Base-by-base conservation (phyloP, 2,113 vertebrate species). In the Triplophysa siluroides region DNA sequence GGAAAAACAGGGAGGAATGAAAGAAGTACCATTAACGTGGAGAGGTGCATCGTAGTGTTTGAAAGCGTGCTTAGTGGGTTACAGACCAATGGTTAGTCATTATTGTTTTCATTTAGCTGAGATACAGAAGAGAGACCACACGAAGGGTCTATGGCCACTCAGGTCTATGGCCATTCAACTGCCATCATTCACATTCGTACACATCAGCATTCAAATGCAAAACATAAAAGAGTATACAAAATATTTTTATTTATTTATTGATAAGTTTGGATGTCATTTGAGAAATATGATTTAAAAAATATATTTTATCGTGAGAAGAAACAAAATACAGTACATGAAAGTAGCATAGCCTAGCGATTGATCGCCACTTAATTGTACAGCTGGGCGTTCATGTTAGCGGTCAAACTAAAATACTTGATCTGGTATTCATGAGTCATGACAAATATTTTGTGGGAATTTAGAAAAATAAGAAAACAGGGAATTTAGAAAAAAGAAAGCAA, bases 1-100 rank as follows among this genome's bases (percentile, higher is more conserved):
- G 76, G 54, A 82, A 86, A 90, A 84, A 58, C 29, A 75, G 78
- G 89, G 89, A 84, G 84, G 86, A 86, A 78, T 85, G 70, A 86
- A 84, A 85, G 75, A 76, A 79, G 86, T 60, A 87, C 81, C 82
- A 86, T 86, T 88, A 88, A 86, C 60, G 85, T 84, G 62, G 83
- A 76, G 87, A 86, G 83, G 71, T 83, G 78, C 82, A 56, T 26
- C 78, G 76, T 75, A 82, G 90, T 80, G 74, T 85, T 83, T 83
- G 80, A 79, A 78, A 81, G 80, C 78, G 64, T 76, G 58, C 60
- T 78, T 78, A 88, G 85, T 77, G 70, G 61, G 75, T 74, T 69
- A 80, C 73, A 86, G 72, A 84, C 76, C 85, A 84, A 82, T 66
- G 74, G 86, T 85, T 85, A 60, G 24, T 81, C 81, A 87, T 87